A percentile compares a stretch with the other conserved stretches of the same genome.
phyloP scores from a whole-genome alignment of 2,888 invertebrate species.

The Pogonocherus hispidulus region DNA sequence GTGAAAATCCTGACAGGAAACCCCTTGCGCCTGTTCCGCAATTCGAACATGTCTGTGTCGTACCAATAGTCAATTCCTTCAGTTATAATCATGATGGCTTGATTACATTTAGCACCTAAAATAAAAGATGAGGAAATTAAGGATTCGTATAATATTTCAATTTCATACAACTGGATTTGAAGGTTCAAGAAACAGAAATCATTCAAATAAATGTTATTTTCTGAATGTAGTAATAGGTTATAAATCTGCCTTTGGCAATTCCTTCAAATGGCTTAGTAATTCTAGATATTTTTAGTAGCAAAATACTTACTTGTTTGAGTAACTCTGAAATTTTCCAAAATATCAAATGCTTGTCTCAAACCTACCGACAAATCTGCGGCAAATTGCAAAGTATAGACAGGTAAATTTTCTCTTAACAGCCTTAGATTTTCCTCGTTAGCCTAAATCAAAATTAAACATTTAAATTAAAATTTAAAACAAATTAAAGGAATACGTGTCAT shows the following conservation, averaged over 20 bases:
- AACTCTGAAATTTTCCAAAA: conserved; percentile 71
- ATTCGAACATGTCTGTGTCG: conserved; percentile 85
- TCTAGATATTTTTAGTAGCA: too few species aligned
- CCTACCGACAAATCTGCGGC: conserved; percentile 61
- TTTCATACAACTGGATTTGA: too few species aligned
- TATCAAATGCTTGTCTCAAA: conserved; percentile 85
- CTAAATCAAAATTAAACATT: conserved; percentile 46
- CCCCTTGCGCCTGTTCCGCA: conserved; percentile 79
- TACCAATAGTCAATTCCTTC: conserved; percentile 96
- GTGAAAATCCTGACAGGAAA: conserved; percentile 96
- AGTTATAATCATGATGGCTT: conserved; percentile 98
- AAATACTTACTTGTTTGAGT: conserved; percentile 46
- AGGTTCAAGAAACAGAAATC: too few species aligned
- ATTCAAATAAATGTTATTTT: too few species aligned
- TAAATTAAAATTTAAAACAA: too few species aligned
- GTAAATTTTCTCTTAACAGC: conserved; percentile 63
- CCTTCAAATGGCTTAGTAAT: too few species aligned
- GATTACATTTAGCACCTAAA: conserved; percentile 76
- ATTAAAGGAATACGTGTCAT: too few species aligned
- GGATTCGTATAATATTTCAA: too few species aligned
- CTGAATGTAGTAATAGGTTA: too few species aligned
- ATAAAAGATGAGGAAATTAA: conserved; percentile 16
- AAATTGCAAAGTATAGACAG: conserved; percentile 57
- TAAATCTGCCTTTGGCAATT: too few species aligned
- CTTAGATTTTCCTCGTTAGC: conserved; percentile 67